phyloP scores from a whole-genome alignment of 2,888 invertebrate genomes.

The Drosophila borborema region DNA sequence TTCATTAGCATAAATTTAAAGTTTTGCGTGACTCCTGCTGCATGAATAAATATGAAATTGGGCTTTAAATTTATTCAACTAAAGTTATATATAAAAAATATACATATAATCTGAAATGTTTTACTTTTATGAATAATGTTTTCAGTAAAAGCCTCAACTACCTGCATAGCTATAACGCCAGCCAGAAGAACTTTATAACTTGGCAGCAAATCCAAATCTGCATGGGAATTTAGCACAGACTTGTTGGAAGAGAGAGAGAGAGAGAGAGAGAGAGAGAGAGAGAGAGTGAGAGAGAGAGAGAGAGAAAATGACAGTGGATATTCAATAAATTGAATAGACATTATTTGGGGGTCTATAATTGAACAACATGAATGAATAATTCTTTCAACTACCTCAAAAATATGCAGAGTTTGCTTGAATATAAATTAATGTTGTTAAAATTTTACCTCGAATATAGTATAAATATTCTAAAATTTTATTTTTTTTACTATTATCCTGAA shows the following conservation, averaged over 20 bases:
- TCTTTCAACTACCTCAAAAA: not conserved
- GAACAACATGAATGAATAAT: not conserved
- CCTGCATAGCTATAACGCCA: no score
- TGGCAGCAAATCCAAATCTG: no score
- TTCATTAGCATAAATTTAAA: not conserved
- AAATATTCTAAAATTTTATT: not conserved
- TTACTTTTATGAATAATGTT: no score
- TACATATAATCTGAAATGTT: no score
- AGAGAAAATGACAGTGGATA: not conserved
- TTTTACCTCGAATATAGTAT: not conserved
- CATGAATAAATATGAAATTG: not conserved
- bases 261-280: not conserved
- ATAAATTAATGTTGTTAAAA: not conserved
- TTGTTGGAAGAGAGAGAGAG: not conserved
- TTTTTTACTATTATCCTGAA: not conserved
- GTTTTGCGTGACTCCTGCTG: not conserved
- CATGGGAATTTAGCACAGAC: no score
- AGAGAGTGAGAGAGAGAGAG: not conserved
- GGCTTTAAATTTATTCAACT: not conserved
- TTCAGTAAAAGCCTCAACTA: no score
- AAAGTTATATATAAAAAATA: not conserved
- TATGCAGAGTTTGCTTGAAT: not conserved
- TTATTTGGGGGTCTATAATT: not conserved
- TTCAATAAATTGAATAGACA: not conserved
- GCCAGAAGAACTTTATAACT: no score